Evolutionary conservation across 2,113 vertebrate genomes (phyloP), one percentile per base, ranked within the genome.

Genomic region (Lepus americanus): DNA sequence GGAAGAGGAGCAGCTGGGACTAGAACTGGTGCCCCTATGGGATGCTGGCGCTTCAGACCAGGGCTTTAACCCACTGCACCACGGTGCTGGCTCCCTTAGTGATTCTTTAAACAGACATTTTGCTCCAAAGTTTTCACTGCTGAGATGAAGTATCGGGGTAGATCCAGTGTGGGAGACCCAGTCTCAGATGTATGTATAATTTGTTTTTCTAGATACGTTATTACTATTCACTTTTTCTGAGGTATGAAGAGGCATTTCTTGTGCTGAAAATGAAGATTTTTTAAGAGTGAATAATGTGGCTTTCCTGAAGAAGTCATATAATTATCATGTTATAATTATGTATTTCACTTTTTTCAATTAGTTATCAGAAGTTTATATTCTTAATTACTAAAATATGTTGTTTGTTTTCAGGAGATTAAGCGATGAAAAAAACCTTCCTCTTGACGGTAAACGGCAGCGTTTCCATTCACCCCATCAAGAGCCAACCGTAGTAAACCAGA

Each of bases 391-490:
- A 97, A 92, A 77, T 96, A 59, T 94, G 31, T 90, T 96, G 70
- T 44, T 95, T 89, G 96, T 93, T 98, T 98, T 39, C 97, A 99
- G 99, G 99, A 99, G 99, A 96, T 98, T 95, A 87, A 98, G 93
- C 76, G 97, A 98, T 29, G 98, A 99, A 39, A 96, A 97, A 92
- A 97, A 53, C 61, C 12, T 93, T 97, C 82, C 98, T 70, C 79
- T 96, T 89, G 96, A 97, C 64, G 88, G 97, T 87, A 99, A 99
- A 97, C 98, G 99, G 6, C 99, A 98, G 79, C 98, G 99, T 36
- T 97, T 98, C 89, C 96, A 98, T 87, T 98, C 98, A 39, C 95
- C 85, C 3, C 64, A 82, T 80, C 97, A 94, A 83, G 97, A 98
- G 55, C 79, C 94, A 93, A 77, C 95, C 93, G 33, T 93, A 82